A percentile compares a stretch with the other conserved stretches of the same genome.
Evolutionary conservation across 2,888 invertebrate species (phyloP).

Genomic region (Timandra comae): DNA sequence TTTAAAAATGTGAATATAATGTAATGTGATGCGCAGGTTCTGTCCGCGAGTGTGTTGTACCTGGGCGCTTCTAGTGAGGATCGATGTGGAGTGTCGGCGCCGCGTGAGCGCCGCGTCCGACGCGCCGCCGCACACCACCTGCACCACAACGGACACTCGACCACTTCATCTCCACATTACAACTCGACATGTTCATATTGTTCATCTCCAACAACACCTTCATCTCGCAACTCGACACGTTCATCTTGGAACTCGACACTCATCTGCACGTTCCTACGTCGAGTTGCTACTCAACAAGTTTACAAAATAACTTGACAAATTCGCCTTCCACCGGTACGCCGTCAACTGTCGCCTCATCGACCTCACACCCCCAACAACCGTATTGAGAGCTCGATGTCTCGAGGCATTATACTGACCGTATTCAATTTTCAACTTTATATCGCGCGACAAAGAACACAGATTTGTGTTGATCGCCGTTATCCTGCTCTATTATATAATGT

Average conservation of each 20-base stretch:
- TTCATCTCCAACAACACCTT: no score
- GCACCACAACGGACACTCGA: conserved; percentile 41
- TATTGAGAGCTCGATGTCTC: conserved; percentile 42
- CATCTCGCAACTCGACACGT: no score
- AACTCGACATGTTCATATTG: conserved; percentile 21
- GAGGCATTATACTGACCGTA: conserved; percentile 40
- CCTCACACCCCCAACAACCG: conserved; percentile 40
- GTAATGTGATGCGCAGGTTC: no score
- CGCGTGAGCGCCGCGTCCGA: conserved; percentile 80
- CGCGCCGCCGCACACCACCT: conserved; percentile 56
- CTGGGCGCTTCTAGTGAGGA: conserved; percentile 80
- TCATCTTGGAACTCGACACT: no score
- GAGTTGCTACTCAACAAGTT: no score
- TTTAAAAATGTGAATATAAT: no score
- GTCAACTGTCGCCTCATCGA: conserved; percentile 48
- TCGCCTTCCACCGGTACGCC: no score
- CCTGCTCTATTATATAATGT: no score
- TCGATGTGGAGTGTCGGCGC: conserved; percentile 85
- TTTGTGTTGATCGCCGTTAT: no score
- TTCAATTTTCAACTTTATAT: conserved; percentile 10
- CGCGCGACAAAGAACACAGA: no score
- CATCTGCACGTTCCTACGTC: no score
- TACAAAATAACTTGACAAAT: no score
- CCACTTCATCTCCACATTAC: conserved; percentile 45
- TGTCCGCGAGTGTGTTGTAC: conserved; percentile 56